Conservation (phyloP, 2,797 vertebrate species). For the Remorina albescens region DNA sequence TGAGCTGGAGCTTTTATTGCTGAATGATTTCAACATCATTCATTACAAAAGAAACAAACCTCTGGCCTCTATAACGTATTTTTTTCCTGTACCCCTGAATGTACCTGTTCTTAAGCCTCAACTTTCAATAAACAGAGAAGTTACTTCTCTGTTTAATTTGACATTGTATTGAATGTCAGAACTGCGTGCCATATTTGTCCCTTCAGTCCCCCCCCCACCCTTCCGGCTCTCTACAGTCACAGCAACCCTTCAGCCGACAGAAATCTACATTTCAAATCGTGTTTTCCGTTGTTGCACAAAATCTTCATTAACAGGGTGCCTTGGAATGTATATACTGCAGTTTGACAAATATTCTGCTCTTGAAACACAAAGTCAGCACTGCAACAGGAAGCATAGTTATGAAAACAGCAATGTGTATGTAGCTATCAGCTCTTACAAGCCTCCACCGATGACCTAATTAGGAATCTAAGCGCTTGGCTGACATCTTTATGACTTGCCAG, state of each 20-base stretch:
- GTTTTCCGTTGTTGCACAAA: conserved; percentile 28
- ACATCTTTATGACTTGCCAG: conserved; percentile 67
- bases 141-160: conserved; percentile 23
- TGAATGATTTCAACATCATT: neutral
- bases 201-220: neutral
- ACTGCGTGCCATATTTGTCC: conserved; percentile 8
- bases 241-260: conserved; percentile 11
- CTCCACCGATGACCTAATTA: conserved; percentile 69
- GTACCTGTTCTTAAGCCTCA: neutral
- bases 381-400: conserved; percentile 35
- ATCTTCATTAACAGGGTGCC: conserved; percentile 42
- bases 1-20: neutral
- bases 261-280: conserved; percentile 56
- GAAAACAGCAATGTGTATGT: conserved; percentile 56
- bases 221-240: conserved; percentile 24
- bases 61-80: neutral
- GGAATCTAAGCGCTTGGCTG: conserved; percentile 52
- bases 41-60: neutral
- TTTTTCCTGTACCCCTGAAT: neutral
- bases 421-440: conserved; percentile 61
- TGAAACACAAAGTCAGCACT: conserved; percentile 43
- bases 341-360: conserved; percentile 52
- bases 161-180: conserved; percentile 1
- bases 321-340: conserved; percentile 2
- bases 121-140: neutral